Evolutionary conservation across 1,140 invertebrate genomes (phyloP), one percentile per base, ranked within the genome.

Genomic region (Sinella curviseta): DNA sequence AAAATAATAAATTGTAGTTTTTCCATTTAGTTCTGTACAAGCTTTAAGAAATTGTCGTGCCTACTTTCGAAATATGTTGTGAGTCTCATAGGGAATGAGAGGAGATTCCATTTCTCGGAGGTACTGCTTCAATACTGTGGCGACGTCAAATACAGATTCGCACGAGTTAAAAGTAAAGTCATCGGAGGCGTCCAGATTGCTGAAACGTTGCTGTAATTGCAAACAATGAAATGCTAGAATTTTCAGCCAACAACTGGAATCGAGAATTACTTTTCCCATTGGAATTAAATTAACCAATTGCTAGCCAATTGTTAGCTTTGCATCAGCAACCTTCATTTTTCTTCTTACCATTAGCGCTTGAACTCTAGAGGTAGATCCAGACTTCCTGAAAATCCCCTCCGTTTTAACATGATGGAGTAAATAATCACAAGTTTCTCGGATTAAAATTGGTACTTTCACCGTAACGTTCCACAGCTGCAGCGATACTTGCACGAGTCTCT

Each of bases 371-470:
- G 60, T 30, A 0, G 60, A 74, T 24, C 80, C 80, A 0, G 77
- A 78, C 26, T 79, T 81, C 1, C 82, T 73, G 48, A 83, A 83
- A 36, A 83, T 77, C 60, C 82, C 82, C 76, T 82, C 74, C 14
- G 67, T 74, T 1, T 60, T 70, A 24, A 83, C 78, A 48, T 83
- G 76, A 31, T 82, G 28, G 26, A 79, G 54, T 24, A 83, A 80
- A 67, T 77, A 83, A 17, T 82, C 78, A 70, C 74, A 78, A 20
- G 26, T 33, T 14, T 57, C 30, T 67, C 73, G 35, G 8, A 80
- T 30, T 20, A 80, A 39, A 1, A 33, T 1, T 3, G 79, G 79
- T 26, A 80, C 36, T 35, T 16, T 75, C 16, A 79, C 54, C 34
- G n/a, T 79, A 4, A 65, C 34, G 36, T 54, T 33, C 31, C 4